These are phyloP conservation scores for Bruchidius siliquastri DNA, from an alignment of 2,888 invertebrate genomes.

Conservation along the genomic window DNA sequence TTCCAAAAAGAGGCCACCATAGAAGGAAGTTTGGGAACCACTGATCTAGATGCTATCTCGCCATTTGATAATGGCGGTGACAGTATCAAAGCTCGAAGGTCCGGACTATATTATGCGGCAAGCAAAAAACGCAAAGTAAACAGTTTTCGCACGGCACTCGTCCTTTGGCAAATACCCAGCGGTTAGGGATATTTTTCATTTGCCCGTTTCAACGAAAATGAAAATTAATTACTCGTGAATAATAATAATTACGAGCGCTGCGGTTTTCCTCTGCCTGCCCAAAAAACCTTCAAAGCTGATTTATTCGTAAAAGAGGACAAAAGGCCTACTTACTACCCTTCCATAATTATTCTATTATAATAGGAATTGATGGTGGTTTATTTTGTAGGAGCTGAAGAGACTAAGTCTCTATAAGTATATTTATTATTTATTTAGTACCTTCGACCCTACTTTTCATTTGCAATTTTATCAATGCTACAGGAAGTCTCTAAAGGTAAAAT, in stretches of 20 bases:
- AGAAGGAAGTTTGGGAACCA: too few relatives aligned
- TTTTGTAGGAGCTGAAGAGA: neutral
- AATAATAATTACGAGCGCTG: neutral
- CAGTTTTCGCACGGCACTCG: neutral
- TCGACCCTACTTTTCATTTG: too few relatives aligned
- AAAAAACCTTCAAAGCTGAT: neutral
- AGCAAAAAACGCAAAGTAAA: neutral
- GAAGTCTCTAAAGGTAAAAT: too few relatives aligned
- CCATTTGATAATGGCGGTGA: too few relatives aligned
- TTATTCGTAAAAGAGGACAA: neutral
- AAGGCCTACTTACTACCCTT: neutral
- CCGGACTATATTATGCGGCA: neutral
- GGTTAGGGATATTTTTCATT: neutral
- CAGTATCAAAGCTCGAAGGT: neutral
- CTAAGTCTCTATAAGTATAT: neutral
- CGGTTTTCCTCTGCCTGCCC: neutral
- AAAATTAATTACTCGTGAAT: neutral
- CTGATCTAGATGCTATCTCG: too few relatives aligned
- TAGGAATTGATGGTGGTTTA: neutral
- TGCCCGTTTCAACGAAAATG: neutral
- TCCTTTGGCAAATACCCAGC: neutral
- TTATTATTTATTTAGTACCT: neutral
- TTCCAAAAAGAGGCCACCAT: too few relatives aligned
- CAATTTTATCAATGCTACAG: neutral
- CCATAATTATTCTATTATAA: neutral